Conservation (phyloP, 2,888 invertebrate genomes). For the Macropis europaea region DNA sequence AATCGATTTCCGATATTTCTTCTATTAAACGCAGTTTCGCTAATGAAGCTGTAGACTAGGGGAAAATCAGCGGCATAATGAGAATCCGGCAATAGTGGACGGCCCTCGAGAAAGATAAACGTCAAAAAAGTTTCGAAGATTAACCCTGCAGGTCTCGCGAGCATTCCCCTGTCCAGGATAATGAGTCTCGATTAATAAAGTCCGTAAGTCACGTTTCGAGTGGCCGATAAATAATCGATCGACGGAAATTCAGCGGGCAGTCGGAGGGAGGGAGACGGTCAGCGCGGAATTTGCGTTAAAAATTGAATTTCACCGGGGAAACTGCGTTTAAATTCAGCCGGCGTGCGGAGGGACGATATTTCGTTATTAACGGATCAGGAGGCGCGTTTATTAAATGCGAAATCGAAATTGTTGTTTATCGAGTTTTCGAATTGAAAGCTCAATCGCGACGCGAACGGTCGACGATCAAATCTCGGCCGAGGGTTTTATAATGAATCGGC, state of each 20-base stretch:
- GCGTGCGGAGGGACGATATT: conserved; percentile 2
- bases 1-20: conserved; percentile 48
- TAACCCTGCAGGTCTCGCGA: not conserved
- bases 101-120: not conserved
- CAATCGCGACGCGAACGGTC: not conserved
- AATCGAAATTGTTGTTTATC: conserved; percentile 31
- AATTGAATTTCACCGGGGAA: conserved; percentile 11
- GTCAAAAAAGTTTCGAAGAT: not conserved
- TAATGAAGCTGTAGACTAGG: conserved; percentile 14
- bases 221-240: not conserved
- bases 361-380: conserved; percentile 20
- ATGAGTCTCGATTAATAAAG: not conserved
- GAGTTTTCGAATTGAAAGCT: conserved; percentile 22
- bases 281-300: not conserved
- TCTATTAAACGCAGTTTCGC: conserved; percentile 24
- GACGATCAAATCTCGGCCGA: not conserved
- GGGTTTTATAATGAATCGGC: not conserved
- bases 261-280: not conserved
- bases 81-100: not conserved
- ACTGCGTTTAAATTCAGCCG: conserved; percentile 15
- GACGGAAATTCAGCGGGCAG: no score
- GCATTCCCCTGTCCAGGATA: not conserved
- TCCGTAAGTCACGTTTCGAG: not conserved
- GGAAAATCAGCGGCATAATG: conserved; percentile 13
- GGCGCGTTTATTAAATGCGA: conserved; percentile 15